A percentile compares a stretch with the other conserved stretches of the same genome.
Conservation (phyloP, 2,888 invertebrate genomes). For the Kuschelorhynchus macadamiae region DNA sequence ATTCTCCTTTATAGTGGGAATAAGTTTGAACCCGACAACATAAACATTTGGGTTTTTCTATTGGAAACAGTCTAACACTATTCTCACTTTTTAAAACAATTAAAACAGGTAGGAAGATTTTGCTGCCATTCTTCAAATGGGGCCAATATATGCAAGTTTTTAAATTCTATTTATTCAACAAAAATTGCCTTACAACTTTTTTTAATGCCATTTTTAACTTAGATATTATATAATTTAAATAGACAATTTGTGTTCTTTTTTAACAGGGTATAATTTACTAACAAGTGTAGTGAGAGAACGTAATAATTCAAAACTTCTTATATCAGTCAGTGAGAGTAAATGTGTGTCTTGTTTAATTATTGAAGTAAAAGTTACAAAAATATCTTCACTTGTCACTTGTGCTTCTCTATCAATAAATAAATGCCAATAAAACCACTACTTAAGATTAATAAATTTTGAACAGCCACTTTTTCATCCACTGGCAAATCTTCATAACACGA, state of each 20-base stretch:
- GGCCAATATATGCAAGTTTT: neutral
- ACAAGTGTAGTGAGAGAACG: neutral
- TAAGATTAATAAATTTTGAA: too few species aligned
- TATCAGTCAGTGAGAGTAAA: neutral
- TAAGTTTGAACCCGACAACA: slow-evolving; percentile 36
- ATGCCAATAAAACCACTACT: neutral
- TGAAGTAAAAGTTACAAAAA: neutral
- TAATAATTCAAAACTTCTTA: too few species aligned
- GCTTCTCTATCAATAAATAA: neutral
- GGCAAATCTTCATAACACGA: neutral
- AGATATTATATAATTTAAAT: neutral
- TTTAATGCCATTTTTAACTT: neutral
- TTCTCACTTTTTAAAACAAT: neutral
- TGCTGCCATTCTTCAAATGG: too few species aligned
- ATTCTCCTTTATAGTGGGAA: slow-evolving; percentile 25
- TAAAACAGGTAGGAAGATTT: slow-evolving; percentile 1
- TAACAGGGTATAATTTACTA: too few species aligned
- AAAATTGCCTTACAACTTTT: neutral
- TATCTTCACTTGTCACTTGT: neutral
- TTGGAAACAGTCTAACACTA: slow-evolving; percentile 6
- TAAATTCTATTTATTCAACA: neutral
- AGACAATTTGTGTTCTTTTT: neutral
- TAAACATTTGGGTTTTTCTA: too few species aligned
- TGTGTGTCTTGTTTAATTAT: neutral
- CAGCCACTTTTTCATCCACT: neutral